Percentiles rank a stretch among this genome's conserved stretches.
Evolutionary conservation across 2,113 vertebrate genomes (phyloP).

Genomic region (Petromus typicus): DNA sequence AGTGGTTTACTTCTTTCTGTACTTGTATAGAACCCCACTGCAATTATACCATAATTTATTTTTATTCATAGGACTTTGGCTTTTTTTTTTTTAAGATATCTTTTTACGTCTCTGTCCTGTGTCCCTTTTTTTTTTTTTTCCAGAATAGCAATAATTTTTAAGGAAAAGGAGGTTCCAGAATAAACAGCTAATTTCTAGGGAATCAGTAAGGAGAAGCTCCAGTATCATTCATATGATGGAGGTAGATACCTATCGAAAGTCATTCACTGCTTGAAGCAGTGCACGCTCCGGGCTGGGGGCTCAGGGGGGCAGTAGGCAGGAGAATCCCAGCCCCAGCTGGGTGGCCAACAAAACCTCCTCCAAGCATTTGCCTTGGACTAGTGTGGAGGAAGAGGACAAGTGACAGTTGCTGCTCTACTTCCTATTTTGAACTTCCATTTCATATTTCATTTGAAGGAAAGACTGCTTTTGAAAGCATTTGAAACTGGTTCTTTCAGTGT

Average conservation of each 20-base stretch:
- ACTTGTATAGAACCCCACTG: background rate
- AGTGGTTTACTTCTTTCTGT: background rate
- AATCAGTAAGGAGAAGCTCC: conserved; percentile 2
- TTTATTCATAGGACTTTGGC: background rate
- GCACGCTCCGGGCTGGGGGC: background rate
- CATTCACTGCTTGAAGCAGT: background rate
- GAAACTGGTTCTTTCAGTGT: background rate
- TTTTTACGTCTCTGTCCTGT: background rate
- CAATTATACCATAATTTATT: background rate
- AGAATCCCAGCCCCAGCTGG: background rate
- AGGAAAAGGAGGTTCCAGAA: conserved; percentile 19
- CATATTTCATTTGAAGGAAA: conserved; percentile 41
- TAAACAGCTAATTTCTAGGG: conserved; percentile 52
- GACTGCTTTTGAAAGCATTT: background rate
- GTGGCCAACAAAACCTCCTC: background rate
- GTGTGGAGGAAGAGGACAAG: background rate
- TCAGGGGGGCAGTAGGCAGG: background rate
- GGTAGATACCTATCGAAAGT: background rate
- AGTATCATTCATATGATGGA: background rate
- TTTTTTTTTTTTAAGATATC: background rate
- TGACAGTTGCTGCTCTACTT: background rate
- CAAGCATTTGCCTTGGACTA: background rate
- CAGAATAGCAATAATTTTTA: background rate
- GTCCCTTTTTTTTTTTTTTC: conserved; percentile 23
- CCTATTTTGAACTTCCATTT: conserved; percentile 24